Evolutionary conservation across 2,113 vertebrate species (phyloP).

Genomic region (Forbesichthys agassizii): DNA sequence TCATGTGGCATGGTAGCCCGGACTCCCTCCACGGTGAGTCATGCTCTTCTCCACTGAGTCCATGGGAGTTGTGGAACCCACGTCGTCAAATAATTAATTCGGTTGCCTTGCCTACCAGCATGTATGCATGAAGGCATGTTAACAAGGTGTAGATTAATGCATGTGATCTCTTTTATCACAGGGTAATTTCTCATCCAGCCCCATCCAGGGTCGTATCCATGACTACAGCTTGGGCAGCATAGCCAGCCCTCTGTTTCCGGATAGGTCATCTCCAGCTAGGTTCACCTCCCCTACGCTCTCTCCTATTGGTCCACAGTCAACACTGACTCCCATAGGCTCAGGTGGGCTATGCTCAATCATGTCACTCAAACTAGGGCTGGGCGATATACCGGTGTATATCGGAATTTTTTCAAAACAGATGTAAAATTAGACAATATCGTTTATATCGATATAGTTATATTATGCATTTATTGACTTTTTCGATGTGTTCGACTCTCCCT

Average conservation of each 20-base stretch:
- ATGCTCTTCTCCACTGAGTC: too few species aligned
- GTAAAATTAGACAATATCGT: too few species aligned
- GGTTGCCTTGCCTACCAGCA: too few species aligned
- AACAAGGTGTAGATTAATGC: not conserved
- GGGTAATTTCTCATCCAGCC: conserved; percentile 97
- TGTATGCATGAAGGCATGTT: too few species aligned
- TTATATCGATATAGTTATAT: too few species aligned
- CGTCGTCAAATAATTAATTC: too few species aligned
- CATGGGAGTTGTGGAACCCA: not conserved
- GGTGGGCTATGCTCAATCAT: conserved; percentile 67
- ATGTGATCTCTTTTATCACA: conserved; percentile 41
- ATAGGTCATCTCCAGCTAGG: conserved; percentile 73
- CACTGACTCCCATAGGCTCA: conserved; percentile 79
- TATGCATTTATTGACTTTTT: too few species aligned
- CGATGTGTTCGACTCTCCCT: too few species aligned
- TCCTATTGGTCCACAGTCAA: conserved; percentile 81
- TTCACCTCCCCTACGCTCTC: conserved; percentile 85
- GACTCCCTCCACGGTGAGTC: conserved; percentile 85
- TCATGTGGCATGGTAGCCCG: conserved; percentile 72
- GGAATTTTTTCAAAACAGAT: too few species aligned
- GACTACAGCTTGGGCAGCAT: conserved; percentile 89
- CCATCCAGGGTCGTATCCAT: conserved; percentile 84
- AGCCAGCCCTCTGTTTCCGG: conserved; percentile 81
- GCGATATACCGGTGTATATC: too few species aligned
- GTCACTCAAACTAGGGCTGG: not conserved